A percentile compares a stretch with the other conserved stretches of the same genome.
These are phyloP conservation scores for Turritopsis rubra DNA, from an alignment of 30 jellyfish, hydroid and myxozoan species.

Conservation along the genomic window DNA sequence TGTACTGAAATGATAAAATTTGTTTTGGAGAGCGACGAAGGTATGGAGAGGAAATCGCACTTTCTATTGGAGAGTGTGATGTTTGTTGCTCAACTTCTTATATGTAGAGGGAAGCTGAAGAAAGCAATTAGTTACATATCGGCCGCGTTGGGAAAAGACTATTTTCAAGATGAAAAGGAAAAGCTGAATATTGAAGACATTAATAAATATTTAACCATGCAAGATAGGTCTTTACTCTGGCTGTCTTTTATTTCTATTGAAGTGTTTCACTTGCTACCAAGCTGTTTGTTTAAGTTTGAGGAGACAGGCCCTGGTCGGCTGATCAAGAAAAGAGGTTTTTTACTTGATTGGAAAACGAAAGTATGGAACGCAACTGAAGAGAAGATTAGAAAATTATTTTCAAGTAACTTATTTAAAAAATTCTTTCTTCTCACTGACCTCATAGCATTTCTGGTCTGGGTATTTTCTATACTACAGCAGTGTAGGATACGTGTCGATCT, in stretches of 20 bases:
- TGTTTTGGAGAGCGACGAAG: constrained; percentile 33
- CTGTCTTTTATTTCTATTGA: constrained; percentile 35
- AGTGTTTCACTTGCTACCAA: constrained; percentile 43
- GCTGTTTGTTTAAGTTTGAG: constrained; percentile 33
- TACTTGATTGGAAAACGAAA: constrained; percentile 30
- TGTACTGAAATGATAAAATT: constrained; percentile 79
- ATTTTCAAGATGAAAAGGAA: neutral
- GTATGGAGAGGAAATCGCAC: constrained; percentile 41
- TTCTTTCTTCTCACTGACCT: neutral
- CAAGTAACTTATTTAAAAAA: constrained; percentile 24
- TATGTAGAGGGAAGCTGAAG: constrained; percentile 11
- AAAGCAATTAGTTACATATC: constrained; percentile 25
- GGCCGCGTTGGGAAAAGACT: constrained; percentile 36
- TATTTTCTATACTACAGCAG: neutral
- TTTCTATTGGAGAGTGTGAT: constrained; percentile 46
- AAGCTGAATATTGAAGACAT: constrained; percentile 28
- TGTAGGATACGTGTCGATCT: neutral
- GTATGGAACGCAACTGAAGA: constrained; percentile 3
- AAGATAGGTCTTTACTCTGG: constrained; percentile 63
- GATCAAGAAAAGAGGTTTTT: constrained; percentile 31
- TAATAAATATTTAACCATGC: constrained; percentile 18
- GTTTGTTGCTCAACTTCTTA: constrained; percentile 39
- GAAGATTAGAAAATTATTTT: constrained; percentile 21
- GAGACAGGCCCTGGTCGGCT: constrained; percentile 56
- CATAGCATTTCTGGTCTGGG: neutral